Evolutionary conservation across 2,797 vertebrate species (phyloP).

Genomic region (Perodicticus potto): DNA sequence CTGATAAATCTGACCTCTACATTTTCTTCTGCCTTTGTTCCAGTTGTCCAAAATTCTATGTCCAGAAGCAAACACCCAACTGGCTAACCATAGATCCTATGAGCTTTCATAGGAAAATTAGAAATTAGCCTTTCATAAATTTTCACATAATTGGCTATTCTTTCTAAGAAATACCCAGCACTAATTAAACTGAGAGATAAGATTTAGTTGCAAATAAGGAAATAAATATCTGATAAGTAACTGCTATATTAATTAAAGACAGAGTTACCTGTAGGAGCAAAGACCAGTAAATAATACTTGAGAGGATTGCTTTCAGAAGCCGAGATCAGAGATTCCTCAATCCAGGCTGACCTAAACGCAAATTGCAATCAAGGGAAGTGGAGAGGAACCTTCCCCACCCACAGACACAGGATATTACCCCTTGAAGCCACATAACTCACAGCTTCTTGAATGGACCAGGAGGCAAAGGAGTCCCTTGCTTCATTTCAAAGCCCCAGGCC

Average conservation of each 20-base stretch:
- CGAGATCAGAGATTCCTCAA: background rate
- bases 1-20: background rate
- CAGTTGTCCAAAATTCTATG: background rate
- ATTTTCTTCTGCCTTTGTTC: background rate
- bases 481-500: background rate
- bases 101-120: background rate
- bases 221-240: background rate
- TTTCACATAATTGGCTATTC: rapidly evolving
- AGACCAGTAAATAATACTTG: background rate
- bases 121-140: background rate
- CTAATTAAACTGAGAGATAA: background rate
- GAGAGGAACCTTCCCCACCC: background rate
- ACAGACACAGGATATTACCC: background rate
- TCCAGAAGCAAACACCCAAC: background rate
- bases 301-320: background rate
- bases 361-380: background rate
- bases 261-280: background rate
- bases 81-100: background rate
- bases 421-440: background rate
- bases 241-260: background rate
- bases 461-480: background rate
- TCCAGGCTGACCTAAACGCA: background rate
- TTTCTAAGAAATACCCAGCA: background rate
- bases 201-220: background rate
- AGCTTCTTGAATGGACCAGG: background rate